Percentiles rank a stretch among this genome's conserved stretches.
Evolutionary conservation across 2,113 vertebrate species (phyloP).

Genomic region (Centropus bengalensis): DNA sequence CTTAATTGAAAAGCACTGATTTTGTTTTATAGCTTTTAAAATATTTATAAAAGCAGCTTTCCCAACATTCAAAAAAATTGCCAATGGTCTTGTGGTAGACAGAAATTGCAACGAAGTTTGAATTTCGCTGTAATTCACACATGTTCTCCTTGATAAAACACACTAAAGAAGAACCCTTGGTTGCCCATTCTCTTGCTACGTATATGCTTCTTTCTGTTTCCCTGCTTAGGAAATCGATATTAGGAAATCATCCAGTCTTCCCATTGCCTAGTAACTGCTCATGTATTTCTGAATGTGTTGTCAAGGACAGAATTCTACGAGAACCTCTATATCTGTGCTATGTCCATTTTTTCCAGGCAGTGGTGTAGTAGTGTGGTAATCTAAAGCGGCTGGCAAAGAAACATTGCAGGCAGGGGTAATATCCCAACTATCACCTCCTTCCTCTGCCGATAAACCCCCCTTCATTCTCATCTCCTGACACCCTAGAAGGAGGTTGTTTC

Average conservation of each 20-base stretch:
- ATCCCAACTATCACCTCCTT: background rate
- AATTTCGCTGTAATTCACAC: background rate
- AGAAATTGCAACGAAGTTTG: background rate
- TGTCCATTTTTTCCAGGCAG: background rate
- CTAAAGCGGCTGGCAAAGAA: background rate
- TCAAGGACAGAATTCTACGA: background rate
- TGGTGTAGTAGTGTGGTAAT: background rate
- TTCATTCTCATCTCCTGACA: accelerated
- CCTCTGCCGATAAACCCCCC: background rate
- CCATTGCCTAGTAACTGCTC: background rate
- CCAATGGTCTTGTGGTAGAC: background rate
- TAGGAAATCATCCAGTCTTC: background rate
- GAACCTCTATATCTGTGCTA: background rate
- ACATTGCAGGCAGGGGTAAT: background rate
- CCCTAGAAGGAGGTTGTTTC: background rate
- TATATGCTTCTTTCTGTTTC: background rate
- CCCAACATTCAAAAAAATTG: background rate
- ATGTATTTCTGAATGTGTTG: background rate
- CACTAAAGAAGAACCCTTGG: background rate
- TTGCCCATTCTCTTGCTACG: background rate
- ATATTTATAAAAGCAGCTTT: background rate
- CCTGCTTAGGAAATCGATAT: background rate
- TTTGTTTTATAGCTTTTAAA: background rate
- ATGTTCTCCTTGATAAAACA: background rate
- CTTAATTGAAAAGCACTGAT: background rate